Percentiles rank a stretch among this genome's conserved stretches.
These are phyloP conservation scores for Paramuricea clavata DNA, from an alignment of 92 coral and sea anemone genomes.

Conservation along the genomic window DNA sequence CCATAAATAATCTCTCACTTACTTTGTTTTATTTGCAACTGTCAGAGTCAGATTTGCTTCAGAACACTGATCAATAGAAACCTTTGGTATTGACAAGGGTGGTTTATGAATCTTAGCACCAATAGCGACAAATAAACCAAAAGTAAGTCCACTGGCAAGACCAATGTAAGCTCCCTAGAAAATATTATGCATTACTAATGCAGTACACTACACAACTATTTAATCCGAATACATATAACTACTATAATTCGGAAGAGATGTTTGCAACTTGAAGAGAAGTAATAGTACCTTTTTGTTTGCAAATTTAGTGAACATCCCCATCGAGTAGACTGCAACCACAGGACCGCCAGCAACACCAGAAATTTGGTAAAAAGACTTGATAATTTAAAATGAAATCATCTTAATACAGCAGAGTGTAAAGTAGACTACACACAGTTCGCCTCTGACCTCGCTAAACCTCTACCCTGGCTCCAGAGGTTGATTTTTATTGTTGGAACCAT, in stretches of 20 bases:
- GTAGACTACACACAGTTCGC: not conserved
- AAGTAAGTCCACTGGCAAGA: conserved; percentile 75
- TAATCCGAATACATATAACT: too few relatives aligned
- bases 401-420: not conserved
- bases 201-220: too few relatives aligned
- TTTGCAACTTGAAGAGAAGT: too few relatives aligned
- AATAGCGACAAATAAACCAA: conserved; percentile 91
- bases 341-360: conserved; percentile 99
- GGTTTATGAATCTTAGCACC: conserved; percentile 90
- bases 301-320: conserved; percentile 93
- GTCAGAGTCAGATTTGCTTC: conserved; percentile 31
- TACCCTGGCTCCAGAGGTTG: too few relatives aligned
- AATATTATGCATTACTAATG: not conserved
- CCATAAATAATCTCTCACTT: conserved; percentile 29
- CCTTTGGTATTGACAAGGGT: conserved; percentile 74
- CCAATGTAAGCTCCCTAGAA: conserved; percentile 85
- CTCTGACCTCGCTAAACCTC: not conserved
- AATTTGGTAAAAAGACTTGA: conserved; percentile 88
- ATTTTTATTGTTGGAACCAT: too few relatives aligned
- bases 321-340: conserved; percentile 90
- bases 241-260: too few relatives aligned
- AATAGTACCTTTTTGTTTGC: conserved; percentile 85
- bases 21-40: not conserved
- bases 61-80: conserved; percentile 78
- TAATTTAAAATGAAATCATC: not conserved